Evolutionary conservation across 2,113 vertebrate genomes (phyloP).

Genomic region (Lampris incognitus): DNA sequence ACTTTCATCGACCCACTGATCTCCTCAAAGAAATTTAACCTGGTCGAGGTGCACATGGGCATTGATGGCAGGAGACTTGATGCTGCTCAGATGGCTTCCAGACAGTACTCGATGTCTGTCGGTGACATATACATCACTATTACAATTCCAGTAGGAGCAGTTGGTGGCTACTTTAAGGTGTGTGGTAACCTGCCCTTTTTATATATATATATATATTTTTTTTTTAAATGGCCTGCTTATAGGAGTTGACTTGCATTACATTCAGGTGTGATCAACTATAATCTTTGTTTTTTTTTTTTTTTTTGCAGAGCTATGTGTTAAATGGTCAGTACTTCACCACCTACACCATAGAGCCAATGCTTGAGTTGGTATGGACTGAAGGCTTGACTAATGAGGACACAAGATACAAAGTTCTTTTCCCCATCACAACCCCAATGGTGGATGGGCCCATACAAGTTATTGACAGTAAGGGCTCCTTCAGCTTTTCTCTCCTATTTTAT

Average conservation of each 20-base stretch:
- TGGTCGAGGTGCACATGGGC: conserved; percentile 79
- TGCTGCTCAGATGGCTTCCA: conserved; percentile 65
- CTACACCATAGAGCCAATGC: conserved; percentile 78
- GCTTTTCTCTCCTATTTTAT: not conserved
- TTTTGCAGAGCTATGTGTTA: conserved; percentile 67
- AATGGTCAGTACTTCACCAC: conserved; percentile 57
- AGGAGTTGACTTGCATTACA: too few relatives aligned
- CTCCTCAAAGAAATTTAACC: conserved; percentile 48
- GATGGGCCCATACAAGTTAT: conserved; percentile 44
- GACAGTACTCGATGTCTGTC: conserved; percentile 71
- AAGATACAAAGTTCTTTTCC: conserved; percentile 79
- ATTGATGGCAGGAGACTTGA: conserved; percentile 80
- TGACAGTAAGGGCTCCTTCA: conserved; percentile 64
- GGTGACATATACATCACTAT: conserved; percentile 61
- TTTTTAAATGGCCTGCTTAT: not conserved
- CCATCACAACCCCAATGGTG: conserved; percentile 68
- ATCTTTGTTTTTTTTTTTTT: not conserved
- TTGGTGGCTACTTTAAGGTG: conserved; percentile 88
- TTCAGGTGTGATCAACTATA: too few relatives aligned
- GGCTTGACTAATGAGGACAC: conserved; percentile 61
- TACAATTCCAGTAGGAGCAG: conserved; percentile 83
- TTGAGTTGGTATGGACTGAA: conserved; percentile 80
- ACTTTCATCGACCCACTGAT: conserved; percentile 71
- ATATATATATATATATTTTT: too few relatives aligned
- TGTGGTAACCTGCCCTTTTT: too few relatives aligned